These are phyloP conservation scores for Taphrorychus bicolor DNA, from an alignment of 2,888 invertebrate species.

Conservation along the genomic window DNA sequence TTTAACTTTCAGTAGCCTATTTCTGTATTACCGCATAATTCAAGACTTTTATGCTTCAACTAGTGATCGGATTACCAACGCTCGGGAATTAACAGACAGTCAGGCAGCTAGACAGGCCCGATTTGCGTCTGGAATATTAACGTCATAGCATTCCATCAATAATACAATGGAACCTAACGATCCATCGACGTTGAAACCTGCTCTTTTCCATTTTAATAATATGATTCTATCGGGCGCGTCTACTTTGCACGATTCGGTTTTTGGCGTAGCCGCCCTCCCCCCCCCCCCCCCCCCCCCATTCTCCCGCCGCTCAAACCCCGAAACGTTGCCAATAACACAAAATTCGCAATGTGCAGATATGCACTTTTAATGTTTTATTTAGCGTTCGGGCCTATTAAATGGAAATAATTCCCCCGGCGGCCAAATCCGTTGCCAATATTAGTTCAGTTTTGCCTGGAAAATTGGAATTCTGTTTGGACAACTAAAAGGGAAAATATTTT, in stretches of 20 bases:
- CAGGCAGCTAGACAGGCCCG: not conserved
- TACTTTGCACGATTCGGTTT: not conserved
- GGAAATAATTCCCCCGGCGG: not conserved
- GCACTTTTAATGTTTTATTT: constrained; percentile 5
- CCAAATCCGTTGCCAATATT: not conserved
- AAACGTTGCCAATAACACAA: not conserved
- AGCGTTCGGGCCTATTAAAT: constrained; percentile 3
- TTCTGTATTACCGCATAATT: too few species aligned
- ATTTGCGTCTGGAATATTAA: constrained; percentile 1
- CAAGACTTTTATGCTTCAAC: not conserved
- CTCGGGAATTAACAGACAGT: too few species aligned
- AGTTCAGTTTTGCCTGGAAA: not conserved
- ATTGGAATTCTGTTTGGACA: not conserved
- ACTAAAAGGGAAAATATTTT: not conserved
- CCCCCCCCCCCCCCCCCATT: too few species aligned
- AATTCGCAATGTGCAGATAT: not conserved
- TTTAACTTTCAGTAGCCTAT: too few species aligned
- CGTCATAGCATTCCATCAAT: not conserved
- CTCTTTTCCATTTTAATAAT: not conserved
- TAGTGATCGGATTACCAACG: not conserved
- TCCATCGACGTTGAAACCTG: not conserved
- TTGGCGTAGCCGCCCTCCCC: not conserved
- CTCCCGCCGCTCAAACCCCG: not conserved
- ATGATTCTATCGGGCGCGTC: not conserved
- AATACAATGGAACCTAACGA: constrained; percentile 2